Base-by-base conservation (phyloP, 1,140 invertebrate genomes). In the Bilobella aurantiaca region DNA sequence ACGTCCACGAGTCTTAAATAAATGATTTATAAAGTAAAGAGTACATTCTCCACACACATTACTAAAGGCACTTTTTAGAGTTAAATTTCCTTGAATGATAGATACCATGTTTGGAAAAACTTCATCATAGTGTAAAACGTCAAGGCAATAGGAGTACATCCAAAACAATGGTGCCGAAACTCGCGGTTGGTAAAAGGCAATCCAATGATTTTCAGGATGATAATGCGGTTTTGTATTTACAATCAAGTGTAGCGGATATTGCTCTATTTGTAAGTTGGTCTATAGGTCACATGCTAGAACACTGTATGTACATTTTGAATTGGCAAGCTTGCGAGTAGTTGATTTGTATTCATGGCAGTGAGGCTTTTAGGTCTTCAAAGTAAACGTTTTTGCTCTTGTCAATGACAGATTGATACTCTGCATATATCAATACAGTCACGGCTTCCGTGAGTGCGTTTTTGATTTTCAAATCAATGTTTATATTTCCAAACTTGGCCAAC, bases 371-470 rank as follows among this genome's bases (percentile, higher is more conserved):
- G 29, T 62, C 42, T 34, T 70, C 53, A 46, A 46, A 69, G 56
- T 21, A 53, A 2, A 66, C 47, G 29, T 64, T 57, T 47, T 60
- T 60, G 12, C 58, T 25, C 29, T 27, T n/a, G 53, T 71, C 58
- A 58, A 69, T 69, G 30, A 66, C n/a, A 8, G 30, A 46, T 59
- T 68, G 62, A 53, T 63, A 69, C 46, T 73, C 69, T n/a, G 23
- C 27, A 64, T 59, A 69, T 57, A 30, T 29, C 30, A 57, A n/a
- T 23, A 49, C 67, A 37, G 61, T 65, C 58, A 68, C 0, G 34
- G 62, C 21, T 53, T n/a, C 29, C 30, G 63, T 32, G 5, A 28
- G 21, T 30, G n/a, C 27, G 56, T 34, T 5, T 31, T 27, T n/a
- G 61, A 73, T 64, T 62, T 63, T 56, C 28, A 69, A 34, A 32